Percentiles rank a stretch among this genome's conserved stretches.
These are phyloP conservation scores for Pyrrhosoma nymphula DNA, from an alignment of 2,888 invertebrate species.

Conservation along the genomic window DNA sequence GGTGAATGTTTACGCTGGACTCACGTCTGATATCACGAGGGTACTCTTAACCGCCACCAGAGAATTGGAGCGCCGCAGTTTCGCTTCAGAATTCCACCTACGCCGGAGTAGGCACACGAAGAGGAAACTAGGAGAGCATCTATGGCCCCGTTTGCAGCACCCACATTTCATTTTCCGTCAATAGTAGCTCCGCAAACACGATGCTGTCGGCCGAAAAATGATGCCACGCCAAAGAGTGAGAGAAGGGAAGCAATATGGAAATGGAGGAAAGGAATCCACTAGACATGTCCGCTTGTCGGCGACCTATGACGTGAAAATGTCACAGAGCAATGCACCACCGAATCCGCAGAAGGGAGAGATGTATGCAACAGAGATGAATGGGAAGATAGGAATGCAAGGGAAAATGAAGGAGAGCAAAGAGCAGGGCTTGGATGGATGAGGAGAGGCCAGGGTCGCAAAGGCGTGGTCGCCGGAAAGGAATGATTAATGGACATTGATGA, in stretches of 20 bases:
- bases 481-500: background rate
- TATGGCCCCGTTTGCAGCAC: background rate
- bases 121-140: background rate
- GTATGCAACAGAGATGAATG: background rate
- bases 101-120: background rate
- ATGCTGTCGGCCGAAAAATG: background rate
- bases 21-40: background rate
- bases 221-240: background rate
- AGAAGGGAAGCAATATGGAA: background rate
- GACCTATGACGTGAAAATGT: constrained; percentile 20
- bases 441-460: background rate
- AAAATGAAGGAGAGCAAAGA: background rate
- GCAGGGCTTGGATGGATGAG: background rate
- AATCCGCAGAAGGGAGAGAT: background rate
- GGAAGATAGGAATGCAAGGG: background rate
- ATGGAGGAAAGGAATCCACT: background rate
- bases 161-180: background rate
- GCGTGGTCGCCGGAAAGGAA: background rate
- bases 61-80: background rate
- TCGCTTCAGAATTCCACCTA: background rate
- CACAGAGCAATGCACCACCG: background rate
- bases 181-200: background rate
- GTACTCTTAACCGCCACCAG: background rate
- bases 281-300: background rate
- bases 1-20: background rate